A percentile compares a stretch with the other conserved stretches of the same genome.
Conservation (phyloP, 2,797 vertebrate species). For the Alfaro cultratus region DNA sequence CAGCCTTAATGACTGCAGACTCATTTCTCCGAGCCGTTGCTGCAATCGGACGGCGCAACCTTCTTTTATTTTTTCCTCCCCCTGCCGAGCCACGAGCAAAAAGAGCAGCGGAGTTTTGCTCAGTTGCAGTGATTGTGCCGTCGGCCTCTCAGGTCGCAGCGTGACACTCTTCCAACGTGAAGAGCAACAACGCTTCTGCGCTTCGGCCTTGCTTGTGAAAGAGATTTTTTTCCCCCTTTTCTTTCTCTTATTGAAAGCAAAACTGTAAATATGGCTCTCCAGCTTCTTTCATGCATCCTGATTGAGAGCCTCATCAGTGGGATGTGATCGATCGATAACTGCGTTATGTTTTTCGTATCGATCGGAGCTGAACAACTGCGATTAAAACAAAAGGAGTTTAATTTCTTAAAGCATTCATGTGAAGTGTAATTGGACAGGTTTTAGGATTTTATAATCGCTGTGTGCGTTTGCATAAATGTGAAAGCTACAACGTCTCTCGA, state of each 20-base stretch:
- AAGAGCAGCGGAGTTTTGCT: conserved; percentile 31
- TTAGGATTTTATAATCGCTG: neutral
- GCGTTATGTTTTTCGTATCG: neutral
- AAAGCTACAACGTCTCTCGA: neutral
- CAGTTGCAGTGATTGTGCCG: conserved; percentile 35
- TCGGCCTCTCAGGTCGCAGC: conserved; percentile 17
- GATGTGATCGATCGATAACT: neutral
- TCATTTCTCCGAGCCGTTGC: conserved; percentile 59
- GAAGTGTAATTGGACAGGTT: neutral
- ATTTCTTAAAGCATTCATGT: neutral
- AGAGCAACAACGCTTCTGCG: neutral
- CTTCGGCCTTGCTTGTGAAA: neutral
- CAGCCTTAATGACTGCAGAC: conserved; percentile 70
- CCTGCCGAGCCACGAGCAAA: conserved; percentile 29
- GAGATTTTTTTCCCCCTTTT: neutral
- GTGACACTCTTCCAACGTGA: conserved; percentile 8
- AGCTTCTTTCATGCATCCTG: neutral
- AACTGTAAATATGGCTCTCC: neutral
- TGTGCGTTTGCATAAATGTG: neutral
- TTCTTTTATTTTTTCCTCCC: neutral
- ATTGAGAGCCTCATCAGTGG: conserved; percentile 4
- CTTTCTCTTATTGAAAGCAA: neutral
- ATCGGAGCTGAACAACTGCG: neutral
- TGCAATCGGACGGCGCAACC: conserved; percentile 59
- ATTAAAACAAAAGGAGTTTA: neutral